phyloP scores from a whole-genome alignment of 2,888 invertebrate genomes.

The Hyposoter dolosus region DNA sequence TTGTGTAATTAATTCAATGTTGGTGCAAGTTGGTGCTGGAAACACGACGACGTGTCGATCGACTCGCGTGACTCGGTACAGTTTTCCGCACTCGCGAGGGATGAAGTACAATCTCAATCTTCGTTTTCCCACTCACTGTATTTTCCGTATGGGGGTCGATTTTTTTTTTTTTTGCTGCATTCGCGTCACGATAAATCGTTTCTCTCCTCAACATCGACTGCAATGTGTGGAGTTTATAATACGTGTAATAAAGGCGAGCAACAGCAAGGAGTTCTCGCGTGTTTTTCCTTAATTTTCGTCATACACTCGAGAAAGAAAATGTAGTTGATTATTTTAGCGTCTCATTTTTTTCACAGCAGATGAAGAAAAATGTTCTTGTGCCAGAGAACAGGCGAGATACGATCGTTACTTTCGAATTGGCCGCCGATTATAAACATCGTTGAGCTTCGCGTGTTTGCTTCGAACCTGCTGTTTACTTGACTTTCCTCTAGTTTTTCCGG shows the following conservation, averaged over 20 bases:
- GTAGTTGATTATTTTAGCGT: constrained; percentile 58
- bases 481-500: constrained; percentile 23
- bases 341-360: constrained; percentile 39
- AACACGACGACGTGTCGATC: constrained; percentile 49
- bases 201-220: constrained; percentile 19
- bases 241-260: constrained; percentile 55
- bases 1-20: constrained; percentile 48
- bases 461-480: constrained; percentile 30
- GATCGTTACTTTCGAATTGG: constrained; percentile 47
- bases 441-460: constrained; percentile 40
- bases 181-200: constrained; percentile 56
- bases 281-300: constrained; percentile 78
- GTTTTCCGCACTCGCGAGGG: constrained; percentile 54
- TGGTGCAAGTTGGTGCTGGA: constrained; percentile 35
- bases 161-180: constrained; percentile 10
- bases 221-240: constrained; percentile 47
- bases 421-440: constrained; percentile 51
- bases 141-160: constrained; percentile 50
- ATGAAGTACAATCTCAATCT: constrained; percentile 65
- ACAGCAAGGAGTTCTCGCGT: constrained; percentile 73
- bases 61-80: constrained; percentile 62
- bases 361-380: constrained; percentile 15
- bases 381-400: constrained; percentile 33
- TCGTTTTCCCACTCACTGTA: constrained; percentile 59
- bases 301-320: constrained; percentile 54